A percentile compares a stretch with the other conserved stretches of the same genome.
Conservation (phyloP, 1,140 invertebrate genomes). For the Heliconius himera region DNA sequence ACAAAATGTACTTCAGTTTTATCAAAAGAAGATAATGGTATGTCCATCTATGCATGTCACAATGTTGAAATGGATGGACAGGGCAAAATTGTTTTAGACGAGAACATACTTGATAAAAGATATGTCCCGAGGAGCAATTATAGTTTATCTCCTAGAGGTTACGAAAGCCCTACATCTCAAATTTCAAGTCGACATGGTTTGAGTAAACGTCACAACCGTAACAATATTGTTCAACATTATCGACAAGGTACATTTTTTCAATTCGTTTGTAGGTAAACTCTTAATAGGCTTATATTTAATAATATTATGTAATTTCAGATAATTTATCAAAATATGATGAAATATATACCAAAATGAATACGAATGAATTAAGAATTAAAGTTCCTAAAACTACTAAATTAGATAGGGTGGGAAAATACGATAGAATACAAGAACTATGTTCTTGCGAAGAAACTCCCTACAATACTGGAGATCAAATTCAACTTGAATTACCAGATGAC, state of each 20-base stretch:
- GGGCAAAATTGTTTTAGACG: constrained; percentile 72
- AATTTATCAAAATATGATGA: constrained; percentile 62
- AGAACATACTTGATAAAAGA: constrained; percentile 60
- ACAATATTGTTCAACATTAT: constrained; percentile 20
- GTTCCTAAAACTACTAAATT: constrained; percentile 68
- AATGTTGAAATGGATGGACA: constrained; percentile 74
- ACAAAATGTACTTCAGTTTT: constrained; percentile 57
- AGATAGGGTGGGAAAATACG: constrained; percentile 66
- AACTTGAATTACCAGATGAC: constrained; percentile 67
- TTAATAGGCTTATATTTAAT: background rate
- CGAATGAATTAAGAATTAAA: constrained; percentile 71
- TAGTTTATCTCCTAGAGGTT: constrained; percentile 40
- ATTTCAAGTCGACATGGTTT: constrained; percentile 49
- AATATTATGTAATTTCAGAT: constrained; percentile 45
- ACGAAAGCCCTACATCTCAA: constrained; percentile 59
- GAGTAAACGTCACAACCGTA: constrained; percentile 32
- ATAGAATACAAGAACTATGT: constrained; percentile 70
- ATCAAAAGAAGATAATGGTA: constrained; percentile 66
- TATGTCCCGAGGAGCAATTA: constrained; percentile 36
- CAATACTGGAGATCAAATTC: constrained; percentile 71
- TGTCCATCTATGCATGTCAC: constrained; percentile 71
- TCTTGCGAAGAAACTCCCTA: constrained; percentile 63
- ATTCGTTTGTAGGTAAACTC: background rate
- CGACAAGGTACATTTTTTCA: constrained; percentile 34
- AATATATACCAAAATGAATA: constrained; percentile 75